These are phyloP conservation scores for Leiothrix lutea DNA, from an alignment of 2,113 vertebrate species.

Conservation along the genomic window DNA sequence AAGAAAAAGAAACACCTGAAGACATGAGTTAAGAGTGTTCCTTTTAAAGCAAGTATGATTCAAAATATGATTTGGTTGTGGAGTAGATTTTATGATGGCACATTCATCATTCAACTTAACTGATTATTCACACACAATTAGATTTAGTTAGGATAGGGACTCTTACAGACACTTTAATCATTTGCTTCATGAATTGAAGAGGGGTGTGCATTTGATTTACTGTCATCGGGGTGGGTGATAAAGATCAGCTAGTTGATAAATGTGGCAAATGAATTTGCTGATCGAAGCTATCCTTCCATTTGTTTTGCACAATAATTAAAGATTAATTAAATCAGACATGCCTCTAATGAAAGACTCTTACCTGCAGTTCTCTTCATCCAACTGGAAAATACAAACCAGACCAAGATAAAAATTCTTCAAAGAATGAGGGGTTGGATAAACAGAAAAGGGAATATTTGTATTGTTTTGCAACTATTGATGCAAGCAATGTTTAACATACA, in stretches of 20 bases:
- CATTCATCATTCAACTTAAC: background rate
- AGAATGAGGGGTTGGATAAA: background rate
- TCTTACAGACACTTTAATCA: conserved; percentile 64
- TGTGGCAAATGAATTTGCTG: conserved; percentile 53
- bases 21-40: background rate
- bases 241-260: conserved; percentile 64
- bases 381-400: conserved; percentile 38
- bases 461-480: background rate
- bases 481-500: background rate
- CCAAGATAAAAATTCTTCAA: background rate
- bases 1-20: background rate
- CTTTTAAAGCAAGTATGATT: background rate
- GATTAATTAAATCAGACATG: conserved; percentile 73
- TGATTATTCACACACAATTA: conserved; percentile 57
- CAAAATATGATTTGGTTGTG: background rate
- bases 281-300: conserved; percentile 57
- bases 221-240: conserved; percentile 50
- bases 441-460: background rate
- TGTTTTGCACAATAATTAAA: conserved; percentile 69
- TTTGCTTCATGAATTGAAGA: conserved; percentile 50
- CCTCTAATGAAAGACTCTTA: conserved; percentile 56
- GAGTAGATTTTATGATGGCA: background rate
- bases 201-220: conserved; percentile 63
- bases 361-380: conserved; percentile 1
- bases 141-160: conserved; percentile 23